These are phyloP conservation scores for Ips nitidus DNA, from an alignment of 1,140 invertebrate genomes.

Conservation along the genomic window DNA sequence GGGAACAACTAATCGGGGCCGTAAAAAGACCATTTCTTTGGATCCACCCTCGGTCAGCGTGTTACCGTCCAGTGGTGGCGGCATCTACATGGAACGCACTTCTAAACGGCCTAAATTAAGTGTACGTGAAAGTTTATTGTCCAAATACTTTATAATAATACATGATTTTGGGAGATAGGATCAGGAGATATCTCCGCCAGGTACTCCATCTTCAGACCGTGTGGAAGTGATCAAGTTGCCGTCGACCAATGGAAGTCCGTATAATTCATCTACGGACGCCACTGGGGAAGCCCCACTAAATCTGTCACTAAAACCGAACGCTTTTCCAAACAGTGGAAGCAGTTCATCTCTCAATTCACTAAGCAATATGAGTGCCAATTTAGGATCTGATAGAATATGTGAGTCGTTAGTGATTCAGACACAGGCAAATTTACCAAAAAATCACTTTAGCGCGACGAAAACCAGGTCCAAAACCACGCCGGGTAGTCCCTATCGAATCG, in stretches of 20 bases:
- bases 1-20: slow-evolving; percentile 76
- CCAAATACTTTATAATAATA: not conserved
- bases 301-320: slow-evolving; percentile 73
- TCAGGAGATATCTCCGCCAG: slow-evolving; percentile 40
- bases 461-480: slow-evolving; percentile 69
- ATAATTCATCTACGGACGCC: slow-evolving; percentile 49
- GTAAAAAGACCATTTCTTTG: slow-evolving; percentile 83
- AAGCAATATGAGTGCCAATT: slow-evolving; percentile 57
- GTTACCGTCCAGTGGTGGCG: slow-evolving; percentile 50
- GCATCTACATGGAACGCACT: slow-evolving; percentile 54
- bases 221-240: slow-evolving; percentile 79
- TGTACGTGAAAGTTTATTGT: slow-evolving; percentile 38
- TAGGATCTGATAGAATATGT: slow-evolving; percentile 59
- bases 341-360: slow-evolving; percentile 59
- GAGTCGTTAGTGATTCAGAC: slow-evolving; percentile 11
- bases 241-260: slow-evolving; percentile 54
- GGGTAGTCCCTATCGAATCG: slow-evolving; percentile 61
- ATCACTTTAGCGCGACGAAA: slow-evolving; percentile 63
- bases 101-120: slow-evolving; percentile 56
- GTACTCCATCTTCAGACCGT: slow-evolving; percentile 55
- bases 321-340: slow-evolving; percentile 52
- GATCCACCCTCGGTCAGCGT: slow-evolving; percentile 78
- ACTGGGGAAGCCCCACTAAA: slow-evolving; percentile 77
- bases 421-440: not conserved
- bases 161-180: slow-evolving; percentile 28